Percentiles rank a stretch among this genome's conserved stretches.
These are phyloP conservation scores for Muschampia plurimacula DNA, from an alignment of 2,888 invertebrate species.

Conservation along the genomic window DNA sequence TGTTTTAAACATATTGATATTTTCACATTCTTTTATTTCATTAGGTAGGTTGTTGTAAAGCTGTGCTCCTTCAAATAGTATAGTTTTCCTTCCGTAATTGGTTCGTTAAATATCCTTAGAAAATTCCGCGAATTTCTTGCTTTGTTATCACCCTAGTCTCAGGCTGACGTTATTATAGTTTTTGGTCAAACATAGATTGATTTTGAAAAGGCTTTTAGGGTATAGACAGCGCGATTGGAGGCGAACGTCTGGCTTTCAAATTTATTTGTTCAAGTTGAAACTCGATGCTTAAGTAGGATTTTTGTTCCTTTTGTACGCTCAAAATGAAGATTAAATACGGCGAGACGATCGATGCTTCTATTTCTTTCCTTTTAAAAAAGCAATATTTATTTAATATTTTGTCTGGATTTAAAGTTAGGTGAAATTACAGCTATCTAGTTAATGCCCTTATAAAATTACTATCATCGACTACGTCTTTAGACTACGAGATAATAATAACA, in stretches of 20 bases:
- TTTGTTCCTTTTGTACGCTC: background rate
- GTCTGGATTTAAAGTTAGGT: background rate
- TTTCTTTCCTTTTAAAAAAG: background rate
- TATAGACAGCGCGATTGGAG: slow-evolving; percentile 21
- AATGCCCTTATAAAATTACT: background rate
- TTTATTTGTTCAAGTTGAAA: slow-evolving; percentile 29
- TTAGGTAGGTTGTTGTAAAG: too few species aligned
- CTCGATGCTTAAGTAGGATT: slow-evolving; percentile 12
- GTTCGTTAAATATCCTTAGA: background rate
- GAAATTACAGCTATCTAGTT: background rate
- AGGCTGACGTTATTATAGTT: slow-evolving; percentile 28
- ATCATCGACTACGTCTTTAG: background rate
- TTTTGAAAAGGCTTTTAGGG: slow-evolving; percentile 28
- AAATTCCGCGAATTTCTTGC: slow-evolving; percentile 4
- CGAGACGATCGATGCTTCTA: background rate
- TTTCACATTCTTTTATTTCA: too few species aligned
- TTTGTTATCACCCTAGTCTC: background rate
- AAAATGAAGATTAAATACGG: background rate
- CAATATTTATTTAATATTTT: background rate
- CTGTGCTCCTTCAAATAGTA: too few species aligned
- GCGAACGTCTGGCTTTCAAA: slow-evolving; percentile 30
- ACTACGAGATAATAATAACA: too few species aligned
- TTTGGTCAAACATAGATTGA: slow-evolving; percentile 33
- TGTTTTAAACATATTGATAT: too few species aligned
- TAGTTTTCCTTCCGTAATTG: too few species aligned